A percentile compares a stretch with the other conserved stretches of the same genome.
Conservation (phyloP, 2,113 vertebrate species). For the Nothobranchius kuhntae region DNA sequence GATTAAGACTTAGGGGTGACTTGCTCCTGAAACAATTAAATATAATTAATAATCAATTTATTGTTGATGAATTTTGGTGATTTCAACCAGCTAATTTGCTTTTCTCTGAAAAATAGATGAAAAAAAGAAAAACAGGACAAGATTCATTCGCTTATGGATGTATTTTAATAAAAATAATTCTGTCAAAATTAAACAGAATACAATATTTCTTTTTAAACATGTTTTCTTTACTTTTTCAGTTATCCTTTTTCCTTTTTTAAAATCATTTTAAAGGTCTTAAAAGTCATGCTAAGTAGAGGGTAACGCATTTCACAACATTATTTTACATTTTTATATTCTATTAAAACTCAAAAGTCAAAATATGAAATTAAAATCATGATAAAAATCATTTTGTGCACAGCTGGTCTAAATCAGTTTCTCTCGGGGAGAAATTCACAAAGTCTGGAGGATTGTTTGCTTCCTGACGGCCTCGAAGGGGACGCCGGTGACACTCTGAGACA, state of each 20-base stretch:
- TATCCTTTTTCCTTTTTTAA: constrained; percentile 61
- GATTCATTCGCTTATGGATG: constrained; percentile 86
- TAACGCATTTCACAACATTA: constrained; percentile 86
- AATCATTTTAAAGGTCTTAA: constrained; percentile 87
- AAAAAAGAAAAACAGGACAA: constrained; percentile 27
- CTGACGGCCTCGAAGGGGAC: background rate
- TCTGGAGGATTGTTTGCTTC: constrained; percentile 18
- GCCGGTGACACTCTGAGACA: constrained; percentile 49
- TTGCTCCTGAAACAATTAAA: no score
- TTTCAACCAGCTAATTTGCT: no score
- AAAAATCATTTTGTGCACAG: constrained; percentile 83
- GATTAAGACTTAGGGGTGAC: no score
- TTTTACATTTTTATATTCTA: constrained; percentile 52
- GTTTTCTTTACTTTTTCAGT: constrained; percentile 87
- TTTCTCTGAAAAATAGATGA: no score
- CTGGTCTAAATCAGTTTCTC: constrained; percentile 53
- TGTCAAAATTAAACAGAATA: constrained; percentile 98
- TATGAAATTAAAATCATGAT: constrained; percentile 76
- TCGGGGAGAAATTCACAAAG: constrained; percentile 25
- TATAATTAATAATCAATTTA: no score
- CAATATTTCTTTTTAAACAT: constrained; percentile 86
- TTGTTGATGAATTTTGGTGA: no score
- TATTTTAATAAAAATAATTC: constrained; percentile 99
- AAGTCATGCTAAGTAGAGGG: constrained; percentile 92
- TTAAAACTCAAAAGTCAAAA: constrained; percentile 87